phyloP scores from a whole-genome alignment of 1,140 invertebrate genomes.

The Drosophila watanabei region DNA sequence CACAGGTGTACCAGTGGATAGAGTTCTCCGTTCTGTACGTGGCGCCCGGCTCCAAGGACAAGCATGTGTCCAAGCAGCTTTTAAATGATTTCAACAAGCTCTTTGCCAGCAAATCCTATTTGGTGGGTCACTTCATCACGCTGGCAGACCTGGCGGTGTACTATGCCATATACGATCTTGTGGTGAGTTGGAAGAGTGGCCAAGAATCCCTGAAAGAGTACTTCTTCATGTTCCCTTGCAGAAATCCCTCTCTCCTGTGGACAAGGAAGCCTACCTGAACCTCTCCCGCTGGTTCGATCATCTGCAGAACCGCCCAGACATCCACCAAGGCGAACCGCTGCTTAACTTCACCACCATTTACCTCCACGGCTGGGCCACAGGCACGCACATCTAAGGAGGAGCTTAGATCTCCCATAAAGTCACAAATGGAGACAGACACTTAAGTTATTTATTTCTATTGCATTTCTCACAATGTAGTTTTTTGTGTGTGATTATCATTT shows the following conservation, averaged over 20 bases:
- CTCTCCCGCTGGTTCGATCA: constrained; percentile 90
- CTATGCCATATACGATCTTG: constrained; percentile 87
- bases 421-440: too few relatives aligned
- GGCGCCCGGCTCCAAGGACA: constrained; percentile 86
- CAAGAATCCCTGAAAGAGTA: background rate
- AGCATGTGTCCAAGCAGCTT: constrained; percentile 66
- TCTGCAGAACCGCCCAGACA: constrained; percentile 87
- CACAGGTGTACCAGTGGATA: constrained; percentile 86
- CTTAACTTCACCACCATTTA: constrained; percentile 89
- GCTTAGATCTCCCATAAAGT: too few relatives aligned
- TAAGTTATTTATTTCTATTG: too few relatives aligned
- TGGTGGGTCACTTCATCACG: constrained; percentile 87
- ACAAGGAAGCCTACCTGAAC: constrained; percentile 88
- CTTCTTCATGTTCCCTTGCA: constrained; percentile 40
- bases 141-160: constrained; percentile 88
- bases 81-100: constrained; percentile 87
- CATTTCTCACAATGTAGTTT: too few relatives aligned
- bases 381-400: too few relatives aligned
- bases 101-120: constrained; percentile 87
- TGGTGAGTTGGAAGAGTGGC: constrained; percentile 85
- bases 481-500: too few relatives aligned
- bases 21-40: constrained; percentile 87
- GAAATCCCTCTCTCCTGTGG: constrained; percentile 86
- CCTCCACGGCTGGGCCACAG: too few relatives aligned
- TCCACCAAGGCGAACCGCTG: constrained; percentile 87